Percentiles rank a stretch among this genome's conserved stretches.
phyloP scores from a whole-genome alignment of 2,888 invertebrate genomes.

The Lepidocyrtinus sp. region DNA sequence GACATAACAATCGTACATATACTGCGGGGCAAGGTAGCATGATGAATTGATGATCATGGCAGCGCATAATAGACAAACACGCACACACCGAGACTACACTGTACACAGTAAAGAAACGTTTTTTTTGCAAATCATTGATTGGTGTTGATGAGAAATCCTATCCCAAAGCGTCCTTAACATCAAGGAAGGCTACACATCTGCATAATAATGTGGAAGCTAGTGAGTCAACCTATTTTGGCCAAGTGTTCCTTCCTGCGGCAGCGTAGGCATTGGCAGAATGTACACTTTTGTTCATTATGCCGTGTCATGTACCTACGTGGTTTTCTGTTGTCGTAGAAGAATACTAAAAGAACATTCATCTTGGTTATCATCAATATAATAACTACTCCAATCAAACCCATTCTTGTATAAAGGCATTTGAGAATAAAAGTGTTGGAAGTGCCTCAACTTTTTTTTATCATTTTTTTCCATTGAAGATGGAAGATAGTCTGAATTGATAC shows the following conservation, averaged over 20 bases:
- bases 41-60: constrained; percentile 52
- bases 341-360: neutral
- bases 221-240: constrained; percentile 36
- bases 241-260: neutral
- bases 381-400: too few relatives aligned
- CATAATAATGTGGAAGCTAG: constrained; percentile 55
- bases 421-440: too few relatives aligned
- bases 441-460: neutral
- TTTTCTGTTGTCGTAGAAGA: neutral
- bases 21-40: constrained; percentile 30
- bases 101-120: neutral
- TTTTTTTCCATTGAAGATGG: neutral
- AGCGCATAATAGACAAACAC: constrained; percentile 18
- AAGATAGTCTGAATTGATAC: neutral
- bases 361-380: neutral
- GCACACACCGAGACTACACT: neutral
- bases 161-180: constrained; percentile 59
- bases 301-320: constrained; percentile 18
- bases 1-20: constrained; percentile 53
- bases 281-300: constrained; percentile 20
- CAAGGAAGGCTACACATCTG: constrained; percentile 60
- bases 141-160: constrained; percentile 46
- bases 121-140: constrained; percentile 10
- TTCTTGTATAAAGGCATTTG: too few relatives aligned
- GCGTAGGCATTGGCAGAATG: neutral